Percentiles rank a stretch among this genome's conserved stretches.
Conservation (phyloP, 2,888 invertebrate genomes). For the Eristalis arbustorum region DNA sequence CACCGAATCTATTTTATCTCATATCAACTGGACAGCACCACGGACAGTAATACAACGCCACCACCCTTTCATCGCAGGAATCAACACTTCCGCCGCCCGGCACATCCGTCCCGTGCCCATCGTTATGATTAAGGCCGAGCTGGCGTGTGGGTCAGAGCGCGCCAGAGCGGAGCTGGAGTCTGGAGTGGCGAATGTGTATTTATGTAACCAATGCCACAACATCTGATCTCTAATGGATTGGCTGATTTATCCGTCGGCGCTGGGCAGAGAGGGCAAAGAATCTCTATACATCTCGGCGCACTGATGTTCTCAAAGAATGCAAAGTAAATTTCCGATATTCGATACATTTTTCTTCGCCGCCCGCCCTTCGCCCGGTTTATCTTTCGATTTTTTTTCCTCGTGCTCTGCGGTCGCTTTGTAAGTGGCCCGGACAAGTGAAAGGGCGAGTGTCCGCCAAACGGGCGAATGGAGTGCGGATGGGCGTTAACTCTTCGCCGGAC, state of each 20-base stretch:
- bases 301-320: constrained; percentile 50
- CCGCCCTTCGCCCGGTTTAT: not conserved
- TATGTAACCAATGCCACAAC: constrained; percentile 68
- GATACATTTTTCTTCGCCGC: constrained; percentile 22
- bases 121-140: constrained; percentile 44
- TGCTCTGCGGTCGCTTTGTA: constrained; percentile 61
- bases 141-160: not conserved
- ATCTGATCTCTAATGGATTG: constrained; percentile 70
- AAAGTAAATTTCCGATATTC: constrained; percentile 64
- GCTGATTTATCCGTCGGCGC: constrained; percentile 58
- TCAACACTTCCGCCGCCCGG: constrained; percentile 41
- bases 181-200: constrained; percentile 31
- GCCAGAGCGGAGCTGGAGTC: not conserved
- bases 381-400: constrained; percentile 8
- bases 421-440: constrained; percentile 23
- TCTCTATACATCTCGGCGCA: constrained; percentile 13
- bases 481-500: constrained; percentile 9
- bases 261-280: constrained; percentile 26
- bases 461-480: not conserved
- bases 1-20: not conserved
- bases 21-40: not conserved
- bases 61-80: constrained; percentile 53
- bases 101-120: constrained; percentile 2
- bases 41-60: not conserved
- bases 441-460: not conserved